Evolutionary conservation across 2,113 vertebrate genomes (phyloP).

Genomic region (Colaptes auratus): DNA sequence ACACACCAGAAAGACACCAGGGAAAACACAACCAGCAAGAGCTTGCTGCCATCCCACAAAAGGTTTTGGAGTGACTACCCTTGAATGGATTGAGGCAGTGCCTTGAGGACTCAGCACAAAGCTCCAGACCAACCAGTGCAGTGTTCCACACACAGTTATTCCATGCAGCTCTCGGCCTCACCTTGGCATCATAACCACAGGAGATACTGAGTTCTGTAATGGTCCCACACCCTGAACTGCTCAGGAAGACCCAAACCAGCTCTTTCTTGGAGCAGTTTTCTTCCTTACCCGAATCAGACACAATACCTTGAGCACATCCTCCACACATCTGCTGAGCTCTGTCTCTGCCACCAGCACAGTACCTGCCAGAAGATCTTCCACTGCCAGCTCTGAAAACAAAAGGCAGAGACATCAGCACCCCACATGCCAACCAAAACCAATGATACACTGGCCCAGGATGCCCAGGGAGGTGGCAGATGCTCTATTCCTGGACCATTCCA

Average conservation of each 20-base stretch:
- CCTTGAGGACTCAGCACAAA: not conserved
- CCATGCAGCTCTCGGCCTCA: not conserved
- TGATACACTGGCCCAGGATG: not conserved
- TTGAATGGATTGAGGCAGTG: not conserved
- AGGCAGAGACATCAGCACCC: not conserved
- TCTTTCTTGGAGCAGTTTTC: not conserved
- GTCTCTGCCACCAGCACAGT: slow-evolving; percentile 81
- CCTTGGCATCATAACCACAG: not conserved
- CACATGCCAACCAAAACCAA: no score
- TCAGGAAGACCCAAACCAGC: not conserved
- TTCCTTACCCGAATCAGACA: not conserved
- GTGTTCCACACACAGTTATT: not conserved
- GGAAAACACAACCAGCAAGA: not conserved
- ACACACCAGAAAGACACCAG: not conserved
- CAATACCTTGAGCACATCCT: slow-evolving; percentile 89
- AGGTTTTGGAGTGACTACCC: not conserved
- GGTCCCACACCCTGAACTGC: not conserved
- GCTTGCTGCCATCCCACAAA: not conserved
- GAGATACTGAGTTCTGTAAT: fast-evolving
- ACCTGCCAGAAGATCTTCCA: slow-evolving; percentile 46
- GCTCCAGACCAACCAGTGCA: not conserved
- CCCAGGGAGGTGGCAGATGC: not conserved
- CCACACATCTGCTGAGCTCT: slow-evolving; percentile 85
- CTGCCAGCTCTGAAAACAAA: slow-evolving; percentile 63
- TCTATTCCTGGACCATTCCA: not conserved